These are phyloP conservation scores for Scelioninae gen. 1 DNA, from an alignment of 2,888 invertebrate genomes.

Conservation along the genomic window DNA sequence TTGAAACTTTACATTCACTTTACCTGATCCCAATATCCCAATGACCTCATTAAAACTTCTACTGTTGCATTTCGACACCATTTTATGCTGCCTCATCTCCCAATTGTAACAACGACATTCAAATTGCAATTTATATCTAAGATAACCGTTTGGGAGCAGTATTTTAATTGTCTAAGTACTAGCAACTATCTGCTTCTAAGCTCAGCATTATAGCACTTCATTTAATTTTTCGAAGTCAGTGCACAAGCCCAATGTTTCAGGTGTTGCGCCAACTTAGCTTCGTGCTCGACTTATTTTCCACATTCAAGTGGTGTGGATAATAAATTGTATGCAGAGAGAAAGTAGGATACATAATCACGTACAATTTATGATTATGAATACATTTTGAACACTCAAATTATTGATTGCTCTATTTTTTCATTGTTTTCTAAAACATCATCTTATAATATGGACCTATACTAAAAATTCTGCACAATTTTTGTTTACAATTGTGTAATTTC, in stretches of 20 bases:
- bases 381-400: slow-evolving; percentile 43
- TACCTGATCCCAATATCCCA: too few species aligned
- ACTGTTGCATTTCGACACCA: too few species aligned
- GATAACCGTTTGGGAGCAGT: too few species aligned
- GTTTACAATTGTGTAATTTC: not conserved
- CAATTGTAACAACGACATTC: too few species aligned
- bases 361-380: slow-evolving; percentile 49
- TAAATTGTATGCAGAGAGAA: slow-evolving; percentile 55
- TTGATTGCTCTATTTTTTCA: slow-evolving; percentile 43
- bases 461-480: slow-evolving; percentile 8
- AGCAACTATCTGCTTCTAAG: not conserved
- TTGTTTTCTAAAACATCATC: not conserved
- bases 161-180: not conserved
- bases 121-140: too few species aligned
- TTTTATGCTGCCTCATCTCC: too few species aligned
- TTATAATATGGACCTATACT: slow-evolving; percentile 12
- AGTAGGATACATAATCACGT: slow-evolving; percentile 61
- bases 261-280: slow-evolving; percentile 39
- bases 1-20: too few species aligned
- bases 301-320: slow-evolving; percentile 31
- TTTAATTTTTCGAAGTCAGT: slow-evolving; percentile 41
- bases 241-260: slow-evolving; percentile 30
- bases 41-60: too few species aligned
- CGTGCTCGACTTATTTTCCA: slow-evolving; percentile 43
- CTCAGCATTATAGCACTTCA: slow-evolving; percentile 13